Evolutionary conservation across 2,797 vertebrate species (phyloP), one percentile per base, ranked within the genome.

Genomic region (Cheirogaleus major): DNA sequence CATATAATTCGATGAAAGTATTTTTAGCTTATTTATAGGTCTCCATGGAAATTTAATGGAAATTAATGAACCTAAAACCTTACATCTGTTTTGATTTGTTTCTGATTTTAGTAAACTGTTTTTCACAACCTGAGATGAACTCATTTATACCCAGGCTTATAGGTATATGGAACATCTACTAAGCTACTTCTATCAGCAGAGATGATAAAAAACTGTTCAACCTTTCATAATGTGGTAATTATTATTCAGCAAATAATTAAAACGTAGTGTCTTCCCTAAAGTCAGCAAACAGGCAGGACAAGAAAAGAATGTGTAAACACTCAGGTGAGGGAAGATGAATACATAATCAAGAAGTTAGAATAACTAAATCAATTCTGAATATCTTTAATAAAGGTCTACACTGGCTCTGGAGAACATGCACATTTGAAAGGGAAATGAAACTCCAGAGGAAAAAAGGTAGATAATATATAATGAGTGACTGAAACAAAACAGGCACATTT

Each of bases 181-280:
- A 87, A 76, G 32, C 69, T 94, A 65, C 91, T 96, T 95, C 89
- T 93, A 59, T 89, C 22, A 89, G 52, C 55, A 81, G 63, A 85
- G 41, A 93, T 89, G 59, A 95, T 75, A 38, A 84, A 95, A 96
- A 96, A 86, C 48, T 83, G 14, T 81, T 96, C 95, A 98, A 52
- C 91, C 82, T 97, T 94, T 94, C 48, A 95, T 96, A 96, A 96
- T 95, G 43, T 79, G 65, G 57, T 95, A 86, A 95, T 97, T 96
- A 97, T 86, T 89, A 93, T 89, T 91, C 89, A 97, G 85, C 95
- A 91, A 87, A 95, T 93, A 96, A 96, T 97, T 97, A 96, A 96
- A 94, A 89, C 57, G 85, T 22, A 45, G 52, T 25, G 2, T 89
- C 89, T 97, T 93, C 80, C 38, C 20, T 73, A 87, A 91, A 98